phyloP scores from a whole-genome alignment of 2,888 invertebrate genomes.

The Catocala fraxini region DNA sequence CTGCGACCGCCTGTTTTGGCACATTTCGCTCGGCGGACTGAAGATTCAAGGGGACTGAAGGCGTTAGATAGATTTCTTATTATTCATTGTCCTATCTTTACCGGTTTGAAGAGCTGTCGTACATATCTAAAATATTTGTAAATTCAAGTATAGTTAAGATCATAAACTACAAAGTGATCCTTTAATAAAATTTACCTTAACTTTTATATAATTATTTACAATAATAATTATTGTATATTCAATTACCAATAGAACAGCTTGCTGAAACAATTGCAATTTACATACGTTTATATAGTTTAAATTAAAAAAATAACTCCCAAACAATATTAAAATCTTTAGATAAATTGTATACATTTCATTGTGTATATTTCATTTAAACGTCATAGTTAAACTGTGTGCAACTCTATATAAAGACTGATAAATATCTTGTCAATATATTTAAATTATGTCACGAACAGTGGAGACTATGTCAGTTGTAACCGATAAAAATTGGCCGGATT shows the following conservation, averaged over 20 bases:
- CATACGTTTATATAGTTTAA: conserved; percentile 14
- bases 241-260: conserved; percentile 7
- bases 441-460: too few relatives aligned
- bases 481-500: too few relatives aligned
- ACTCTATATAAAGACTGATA: not conserved
- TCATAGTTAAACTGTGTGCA: conserved; percentile 13
- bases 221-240: conserved; percentile 16
- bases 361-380: conserved; percentile 16
- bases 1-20: too few relatives aligned
- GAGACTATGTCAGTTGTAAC: too few relatives aligned
- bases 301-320: conserved; percentile 19
- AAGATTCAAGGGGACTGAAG: too few relatives aligned
- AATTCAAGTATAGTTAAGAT: too few relatives aligned
- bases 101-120: too few relatives aligned
- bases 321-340: conserved; percentile 19
- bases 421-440: too few relatives aligned
- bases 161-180: conserved; percentile 16
- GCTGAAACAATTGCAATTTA: conserved; percentile 5
- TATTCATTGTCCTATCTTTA: too few relatives aligned
- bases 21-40: too few relatives aligned
- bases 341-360: conserved; percentile 18
- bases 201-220: conserved; percentile 37
- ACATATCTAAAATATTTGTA: conserved; percentile 10
- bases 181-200: conserved; percentile 31
- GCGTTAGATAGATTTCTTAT: too few relatives aligned